These are phyloP conservation scores for Proterorhinus semilunaris DNA, from an alignment of 2,113 vertebrate genomes.

Conservation along the genomic window DNA sequence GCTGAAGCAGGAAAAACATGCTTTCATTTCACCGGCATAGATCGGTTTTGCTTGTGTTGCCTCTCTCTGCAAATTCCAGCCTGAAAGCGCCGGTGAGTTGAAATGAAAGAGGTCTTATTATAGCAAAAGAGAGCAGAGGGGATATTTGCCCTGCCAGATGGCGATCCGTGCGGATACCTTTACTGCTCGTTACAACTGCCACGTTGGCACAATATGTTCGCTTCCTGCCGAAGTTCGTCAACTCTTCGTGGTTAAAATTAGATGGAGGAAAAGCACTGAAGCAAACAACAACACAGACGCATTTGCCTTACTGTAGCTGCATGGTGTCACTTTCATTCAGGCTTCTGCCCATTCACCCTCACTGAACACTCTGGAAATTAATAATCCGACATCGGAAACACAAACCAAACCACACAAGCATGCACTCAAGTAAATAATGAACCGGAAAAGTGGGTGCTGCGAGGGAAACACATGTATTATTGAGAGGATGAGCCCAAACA, in stretches of 20 bases:
- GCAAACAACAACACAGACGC: not conserved
- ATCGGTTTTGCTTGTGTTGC: not conserved
- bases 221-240: slow-evolving; percentile 4
- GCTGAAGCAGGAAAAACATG: not conserved
- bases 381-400: slow-evolving; percentile 12
- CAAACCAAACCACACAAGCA: slow-evolving; percentile 8
- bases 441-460: not conserved
- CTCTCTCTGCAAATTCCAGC: not conserved
- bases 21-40: not conserved
- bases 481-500: not conserved
- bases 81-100: not conserved
- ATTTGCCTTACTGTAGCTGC: not conserved
- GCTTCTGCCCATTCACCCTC: not conserved
- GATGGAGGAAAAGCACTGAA: slow-evolving; percentile 7
- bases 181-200: slow-evolving; percentile 25
- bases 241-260: slow-evolving; percentile 3
- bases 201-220: slow-evolving; percentile 30
- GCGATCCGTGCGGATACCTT: slow-evolving; percentile 16
- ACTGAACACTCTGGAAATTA: not conserved
- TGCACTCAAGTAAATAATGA: slow-evolving; percentile 5
- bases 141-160: not conserved
- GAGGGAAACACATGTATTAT: not conserved
- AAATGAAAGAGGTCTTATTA: not conserved
- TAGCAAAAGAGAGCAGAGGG: not conserved
- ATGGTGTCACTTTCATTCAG: not conserved